Evolutionary conservation across 2,888 invertebrate genomes (phyloP).

Genomic region (Belgica antarctica): DNA sequence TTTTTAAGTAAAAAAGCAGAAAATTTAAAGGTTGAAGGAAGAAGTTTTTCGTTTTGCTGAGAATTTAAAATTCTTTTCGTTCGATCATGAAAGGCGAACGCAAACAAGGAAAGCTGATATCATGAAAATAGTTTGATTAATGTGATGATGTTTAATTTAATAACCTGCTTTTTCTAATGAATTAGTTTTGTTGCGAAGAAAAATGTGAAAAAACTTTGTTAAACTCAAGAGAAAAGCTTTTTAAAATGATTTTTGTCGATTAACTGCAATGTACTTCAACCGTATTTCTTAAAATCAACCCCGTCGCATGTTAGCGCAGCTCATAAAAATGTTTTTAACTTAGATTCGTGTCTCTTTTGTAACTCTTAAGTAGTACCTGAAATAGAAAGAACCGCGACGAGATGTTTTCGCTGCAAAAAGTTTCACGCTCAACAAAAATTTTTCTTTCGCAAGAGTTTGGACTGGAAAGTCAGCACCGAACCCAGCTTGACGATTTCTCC

Average conservation of each 20-base stretch:
- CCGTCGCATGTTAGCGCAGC: no score
- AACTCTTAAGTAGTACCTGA: not conserved
- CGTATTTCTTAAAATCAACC: no score
- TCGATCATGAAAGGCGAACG: not conserved
- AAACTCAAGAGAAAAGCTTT: no score
- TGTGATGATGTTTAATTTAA: constrained; percentile 21
- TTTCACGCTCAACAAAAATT: constrained; percentile 7
- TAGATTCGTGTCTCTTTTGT: not conserved
- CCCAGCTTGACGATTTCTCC: no score
- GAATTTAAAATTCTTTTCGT: constrained; percentile 13
- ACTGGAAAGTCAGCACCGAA: no score
- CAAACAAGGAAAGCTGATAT: not conserved
- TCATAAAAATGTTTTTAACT: not conserved
- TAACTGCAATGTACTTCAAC: no score
- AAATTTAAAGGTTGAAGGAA: not conserved
- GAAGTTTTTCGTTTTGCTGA: not conserved
- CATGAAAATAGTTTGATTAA: not conserved
- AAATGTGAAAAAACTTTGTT: not conserved
- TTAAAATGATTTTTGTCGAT: no score
- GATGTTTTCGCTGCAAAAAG: not conserved
- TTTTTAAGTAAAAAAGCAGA: not conserved
- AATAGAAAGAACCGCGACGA: no score
- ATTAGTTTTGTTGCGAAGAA: not conserved
- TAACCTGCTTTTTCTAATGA: not conserved
- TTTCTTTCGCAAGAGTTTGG: no score